Percentiles rank a stretch among this genome's conserved stretches.
Conservation (phyloP, 2,888 invertebrate species). For the Clusia tigrina region DNA sequence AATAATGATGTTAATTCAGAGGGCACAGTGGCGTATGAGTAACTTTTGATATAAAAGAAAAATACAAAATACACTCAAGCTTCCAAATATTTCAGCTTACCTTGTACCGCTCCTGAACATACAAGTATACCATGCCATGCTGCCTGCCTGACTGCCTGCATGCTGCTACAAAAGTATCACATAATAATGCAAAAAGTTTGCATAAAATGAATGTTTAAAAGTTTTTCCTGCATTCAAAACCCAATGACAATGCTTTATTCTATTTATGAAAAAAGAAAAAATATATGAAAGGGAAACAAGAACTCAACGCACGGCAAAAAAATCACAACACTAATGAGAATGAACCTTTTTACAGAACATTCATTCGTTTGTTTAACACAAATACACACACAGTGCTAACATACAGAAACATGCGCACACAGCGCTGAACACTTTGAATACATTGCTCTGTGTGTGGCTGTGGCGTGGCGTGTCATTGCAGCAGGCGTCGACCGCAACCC, state of each 20-base stretch:
- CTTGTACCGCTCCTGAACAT: background rate
- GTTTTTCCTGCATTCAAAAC: slow-evolving; percentile 9
- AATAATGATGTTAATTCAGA: too few relatives aligned
- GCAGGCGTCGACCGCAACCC: slow-evolving; percentile 9
- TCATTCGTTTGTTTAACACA: slow-evolving; percentile 21
- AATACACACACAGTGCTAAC: slow-evolving; percentile 13
- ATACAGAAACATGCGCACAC: slow-evolving; percentile 9
- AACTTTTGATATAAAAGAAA: too few relatives aligned
- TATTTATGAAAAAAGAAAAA: background rate
- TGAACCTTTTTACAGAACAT: slow-evolving; percentile 24
- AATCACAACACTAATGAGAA: slow-evolving; percentile 30
- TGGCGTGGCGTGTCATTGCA: background rate
- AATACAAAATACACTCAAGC: too few relatives aligned
- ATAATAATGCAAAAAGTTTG: slow-evolving; percentile 17
- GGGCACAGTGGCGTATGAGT: background rate
- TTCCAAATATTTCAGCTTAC: too few relatives aligned
- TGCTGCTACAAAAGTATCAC: slow-evolving; percentile 8
- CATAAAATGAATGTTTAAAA: slow-evolving; percentile 19
- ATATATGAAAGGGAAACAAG: slow-evolving; percentile 9
- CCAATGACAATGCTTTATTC: slow-evolving; percentile 10
- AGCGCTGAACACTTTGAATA: background rate
- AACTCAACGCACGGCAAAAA: background rate
- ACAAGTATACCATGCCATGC: too few relatives aligned
- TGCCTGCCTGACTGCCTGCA: too few relatives aligned
- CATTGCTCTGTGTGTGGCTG: too few relatives aligned